phyloP scores from a whole-genome alignment of 2,888 invertebrate genomes.

The Drosophila fulvimacula region DNA sequence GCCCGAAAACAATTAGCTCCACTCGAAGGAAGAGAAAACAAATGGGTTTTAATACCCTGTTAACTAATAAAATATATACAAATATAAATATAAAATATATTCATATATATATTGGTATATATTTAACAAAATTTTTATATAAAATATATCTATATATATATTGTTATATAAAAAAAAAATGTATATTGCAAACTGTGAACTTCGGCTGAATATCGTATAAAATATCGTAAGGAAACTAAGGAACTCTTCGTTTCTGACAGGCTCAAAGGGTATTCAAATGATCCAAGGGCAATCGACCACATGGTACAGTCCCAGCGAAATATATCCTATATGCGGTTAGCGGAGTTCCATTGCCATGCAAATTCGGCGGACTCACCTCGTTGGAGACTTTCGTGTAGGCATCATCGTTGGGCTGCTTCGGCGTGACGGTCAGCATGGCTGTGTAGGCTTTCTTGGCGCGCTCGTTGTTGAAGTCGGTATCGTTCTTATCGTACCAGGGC shows the following conservation, averaged over 20 bases:
- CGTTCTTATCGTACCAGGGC: slow-evolving; percentile 94
- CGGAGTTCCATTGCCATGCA: slow-evolving; percentile 54
- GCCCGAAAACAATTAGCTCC: slow-evolving; percentile 8
- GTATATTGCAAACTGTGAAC: no score
- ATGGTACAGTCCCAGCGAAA: slow-evolving; percentile 20
- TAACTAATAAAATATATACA: no score
- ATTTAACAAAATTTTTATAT: no score
- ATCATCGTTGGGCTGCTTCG: slow-evolving; percentile 91
- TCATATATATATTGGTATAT: no score
- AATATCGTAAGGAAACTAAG: background rate
- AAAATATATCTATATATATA: no score
- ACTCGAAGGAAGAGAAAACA: slow-evolving; percentile 1
- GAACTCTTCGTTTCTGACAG: background rate
- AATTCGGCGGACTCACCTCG: slow-evolving; percentile 86
- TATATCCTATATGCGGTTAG: slow-evolving; percentile 8
- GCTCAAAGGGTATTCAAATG: background rate
- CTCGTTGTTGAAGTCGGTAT: slow-evolving; percentile 92
- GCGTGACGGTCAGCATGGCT: slow-evolving; percentile 94
- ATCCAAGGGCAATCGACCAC: background rate
- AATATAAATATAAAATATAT: no score
- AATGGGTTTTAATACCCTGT: background rate
- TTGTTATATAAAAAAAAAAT: no score
- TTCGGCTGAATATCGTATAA: no score
- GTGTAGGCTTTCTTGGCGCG: slow-evolving; percentile 94
- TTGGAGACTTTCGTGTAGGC: slow-evolving; percentile 92